Conservation (phyloP, 2,113 vertebrate species). For the Oncorhynchus clarkii region DNA sequence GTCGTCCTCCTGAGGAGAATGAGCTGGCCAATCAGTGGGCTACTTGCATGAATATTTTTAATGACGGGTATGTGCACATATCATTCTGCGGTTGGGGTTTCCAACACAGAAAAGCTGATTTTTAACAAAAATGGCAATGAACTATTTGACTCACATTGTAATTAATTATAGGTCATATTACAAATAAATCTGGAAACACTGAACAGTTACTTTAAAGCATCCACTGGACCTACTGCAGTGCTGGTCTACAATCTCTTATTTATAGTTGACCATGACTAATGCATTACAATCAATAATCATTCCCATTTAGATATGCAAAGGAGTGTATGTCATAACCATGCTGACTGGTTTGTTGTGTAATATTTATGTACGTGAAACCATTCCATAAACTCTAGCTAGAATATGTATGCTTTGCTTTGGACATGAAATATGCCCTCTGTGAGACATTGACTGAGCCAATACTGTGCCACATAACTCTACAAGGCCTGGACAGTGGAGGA, state of each 20-base stretch:
- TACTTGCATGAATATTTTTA: too few species aligned
- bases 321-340: background rate
- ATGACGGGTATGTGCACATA: too few species aligned
- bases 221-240: background rate
- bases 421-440: conserved; percentile 25
- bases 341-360: background rate
- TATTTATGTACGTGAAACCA: background rate
- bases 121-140: too few species aligned
- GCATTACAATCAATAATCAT: conserved; percentile 6
- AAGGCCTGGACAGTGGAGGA: conserved; percentile 24
- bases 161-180: too few species aligned
- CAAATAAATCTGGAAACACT: too few species aligned
- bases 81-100: too few species aligned
- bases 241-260: background rate
- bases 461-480: conserved; percentile 26
- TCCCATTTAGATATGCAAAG: background rate
- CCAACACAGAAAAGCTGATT: too few species aligned
- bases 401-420: background rate
- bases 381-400: conserved; percentile 8
- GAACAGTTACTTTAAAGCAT: background rate
- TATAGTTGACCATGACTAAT: background rate
- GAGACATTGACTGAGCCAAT: background rate
- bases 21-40: too few species aligned
- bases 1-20: too few species aligned
- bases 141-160: too few species aligned